Evolutionary conservation across 2,888 invertebrate species (phyloP).

Genomic region (Drosophila kanekoi): DNA sequence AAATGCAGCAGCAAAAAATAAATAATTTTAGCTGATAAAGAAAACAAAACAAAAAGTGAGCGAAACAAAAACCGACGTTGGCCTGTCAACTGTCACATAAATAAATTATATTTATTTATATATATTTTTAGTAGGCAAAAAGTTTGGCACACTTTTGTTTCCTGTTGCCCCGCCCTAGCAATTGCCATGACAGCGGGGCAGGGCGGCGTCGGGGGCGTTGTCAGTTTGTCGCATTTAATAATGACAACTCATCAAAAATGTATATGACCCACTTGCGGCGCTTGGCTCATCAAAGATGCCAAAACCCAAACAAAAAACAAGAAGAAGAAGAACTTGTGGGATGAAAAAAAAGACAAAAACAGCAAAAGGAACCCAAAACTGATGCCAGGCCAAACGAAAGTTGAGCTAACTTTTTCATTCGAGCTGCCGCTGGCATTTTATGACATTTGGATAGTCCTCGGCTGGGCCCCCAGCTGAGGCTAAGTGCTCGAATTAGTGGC

Average conservation of each 20-base stretch:
- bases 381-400: conserved; percentile 49
- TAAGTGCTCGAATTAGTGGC: conserved; percentile 69
- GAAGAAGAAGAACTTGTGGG: conserved; percentile 19
- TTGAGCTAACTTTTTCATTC: conserved; percentile 53
- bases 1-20: conserved; percentile 4
- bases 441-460: conserved; percentile 61
- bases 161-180: conserved; percentile 32
- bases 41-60: conserved; percentile 9
- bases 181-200: conserved; percentile 44
- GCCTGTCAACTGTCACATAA: conserved; percentile 70
- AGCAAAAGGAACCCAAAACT: conserved; percentile 46
- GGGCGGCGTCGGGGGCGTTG: background rate
- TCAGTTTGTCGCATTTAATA: conserved; percentile 71
- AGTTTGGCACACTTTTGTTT: conserved; percentile 45
- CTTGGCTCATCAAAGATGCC: conserved; percentile 54
- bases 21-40: conserved; percentile 46
- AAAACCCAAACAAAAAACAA: conserved; percentile 33
- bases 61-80: conserved; percentile 31
- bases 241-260: conserved; percentile 83
- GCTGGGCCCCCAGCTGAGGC: conserved; percentile 55
- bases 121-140: conserved; percentile 49
- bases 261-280: conserved; percentile 81
- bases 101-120: conserved; percentile 61
- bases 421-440: conserved; percentile 62
- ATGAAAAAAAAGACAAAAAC: conserved; percentile 23